Percentiles rank a stretch among this genome's conserved stretches.
phyloP scores from a whole-genome alignment of 2,888 invertebrate species.

The Perdita meconis region DNA sequence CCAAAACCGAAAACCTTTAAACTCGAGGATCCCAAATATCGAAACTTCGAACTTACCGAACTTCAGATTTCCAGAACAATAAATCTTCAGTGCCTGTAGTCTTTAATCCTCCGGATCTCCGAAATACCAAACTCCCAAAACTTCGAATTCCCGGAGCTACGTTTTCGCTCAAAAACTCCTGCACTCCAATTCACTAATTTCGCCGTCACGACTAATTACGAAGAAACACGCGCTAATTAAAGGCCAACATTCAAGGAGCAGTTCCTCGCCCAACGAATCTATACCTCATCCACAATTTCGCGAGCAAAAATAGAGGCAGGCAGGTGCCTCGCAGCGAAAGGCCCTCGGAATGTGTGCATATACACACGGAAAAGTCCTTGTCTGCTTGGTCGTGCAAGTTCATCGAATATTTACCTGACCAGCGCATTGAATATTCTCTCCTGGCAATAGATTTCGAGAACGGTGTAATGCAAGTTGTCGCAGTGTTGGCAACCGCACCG shows the following conservation, averaged over 20 bases:
- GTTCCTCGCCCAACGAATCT: neutral
- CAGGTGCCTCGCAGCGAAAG: neutral
- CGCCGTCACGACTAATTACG: neutral
- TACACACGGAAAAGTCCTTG: constrained; percentile 26
- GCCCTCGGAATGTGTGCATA: constrained; percentile 29
- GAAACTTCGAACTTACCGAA: too few species aligned
- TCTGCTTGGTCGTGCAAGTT: constrained; percentile 63
- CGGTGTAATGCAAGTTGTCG: constrained; percentile 73
- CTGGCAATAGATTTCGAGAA: constrained; percentile 76
- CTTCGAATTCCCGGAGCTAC: neutral
- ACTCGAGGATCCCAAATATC: too few species aligned
- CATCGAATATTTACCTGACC: constrained; percentile 81
- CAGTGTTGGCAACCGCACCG: constrained; percentile 12
- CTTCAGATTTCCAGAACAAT: too few species aligned
- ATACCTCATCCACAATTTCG: constrained; percentile 18
- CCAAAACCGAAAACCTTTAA: too few species aligned
- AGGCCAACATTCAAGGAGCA: neutral
- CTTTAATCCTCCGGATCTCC: too few species aligned
- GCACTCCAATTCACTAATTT: too few species aligned
- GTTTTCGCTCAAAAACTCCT: neutral
- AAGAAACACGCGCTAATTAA: constrained; percentile 9
- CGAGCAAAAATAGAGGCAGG: constrained; percentile 41
- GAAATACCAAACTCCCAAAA: too few species aligned
- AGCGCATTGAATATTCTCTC: constrained; percentile 80
- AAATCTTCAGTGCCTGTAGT: too few species aligned